Conservation (phyloP, 2,888 invertebrate genomes). For the Shargacucullia verbasci region DNA sequence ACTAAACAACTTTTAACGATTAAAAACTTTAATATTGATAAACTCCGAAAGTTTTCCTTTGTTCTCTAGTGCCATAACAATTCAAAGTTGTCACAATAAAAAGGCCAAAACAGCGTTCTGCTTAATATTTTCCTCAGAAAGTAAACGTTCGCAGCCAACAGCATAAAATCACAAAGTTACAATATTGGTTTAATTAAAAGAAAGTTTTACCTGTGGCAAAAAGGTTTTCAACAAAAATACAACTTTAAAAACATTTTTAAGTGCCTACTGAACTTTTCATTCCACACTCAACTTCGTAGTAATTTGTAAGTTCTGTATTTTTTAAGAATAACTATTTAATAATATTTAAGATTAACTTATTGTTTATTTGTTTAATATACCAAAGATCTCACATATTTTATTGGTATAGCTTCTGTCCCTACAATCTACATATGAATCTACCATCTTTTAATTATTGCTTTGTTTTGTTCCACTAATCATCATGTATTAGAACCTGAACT, state of each 20-base stretch:
- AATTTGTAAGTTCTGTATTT: no score
- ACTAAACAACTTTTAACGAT: not conserved
- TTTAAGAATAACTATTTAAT: no score
- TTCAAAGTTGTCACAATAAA: slow-evolving; percentile 1
- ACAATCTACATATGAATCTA: no score
- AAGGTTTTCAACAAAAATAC: slow-evolving; percentile 7
- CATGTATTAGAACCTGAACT: no score
- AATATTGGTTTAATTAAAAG: slow-evolving; percentile 28
- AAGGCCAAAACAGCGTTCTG: not conserved
- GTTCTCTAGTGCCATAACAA: not conserved
- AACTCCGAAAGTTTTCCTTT: slow-evolving; percentile 9
- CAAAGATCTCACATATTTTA: no score
- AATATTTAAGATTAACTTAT: no score
- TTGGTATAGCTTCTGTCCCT: no score
- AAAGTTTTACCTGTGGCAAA: not conserved
- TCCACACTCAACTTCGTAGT: no score
- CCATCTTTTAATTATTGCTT: no score
- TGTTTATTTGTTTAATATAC: no score
- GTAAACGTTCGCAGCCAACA: slow-evolving; percentile 5
- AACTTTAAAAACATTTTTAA: not conserved
- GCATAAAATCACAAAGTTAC: slow-evolving; percentile 2
- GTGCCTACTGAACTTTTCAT: no score
- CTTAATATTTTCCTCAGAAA: slow-evolving; percentile 3
- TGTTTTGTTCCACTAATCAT: no score
- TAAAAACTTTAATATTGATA: slow-evolving; percentile 1